Evolutionary conservation across 2,888 invertebrate species (phyloP).

Genomic region (Trissolcus japonicus): DNA sequence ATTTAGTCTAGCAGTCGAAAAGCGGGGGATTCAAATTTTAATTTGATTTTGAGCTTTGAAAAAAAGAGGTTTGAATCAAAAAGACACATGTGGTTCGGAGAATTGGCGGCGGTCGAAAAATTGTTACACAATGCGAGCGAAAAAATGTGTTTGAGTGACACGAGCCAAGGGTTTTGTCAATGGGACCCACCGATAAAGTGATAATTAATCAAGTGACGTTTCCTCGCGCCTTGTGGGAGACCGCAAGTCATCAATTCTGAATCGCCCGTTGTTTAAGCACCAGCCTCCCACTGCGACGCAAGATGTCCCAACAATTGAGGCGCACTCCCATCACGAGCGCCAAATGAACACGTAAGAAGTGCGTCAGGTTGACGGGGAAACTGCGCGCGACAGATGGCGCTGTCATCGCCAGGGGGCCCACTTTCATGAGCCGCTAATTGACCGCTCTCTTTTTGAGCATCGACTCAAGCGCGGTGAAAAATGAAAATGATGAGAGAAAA

Average conservation of each 20-base stretch:
- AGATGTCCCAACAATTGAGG: slow-evolving; percentile 49
- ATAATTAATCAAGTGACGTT: slow-evolving; percentile 42
- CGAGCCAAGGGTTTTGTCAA: slow-evolving; percentile 27
- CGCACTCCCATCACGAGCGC: slow-evolving; percentile 12
- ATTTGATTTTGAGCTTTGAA: too few relatives aligned
- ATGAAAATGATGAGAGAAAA: slow-evolving; percentile 17
- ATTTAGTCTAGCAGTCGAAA: too few relatives aligned
- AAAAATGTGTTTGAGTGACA: slow-evolving; percentile 49
- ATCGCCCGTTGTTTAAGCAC: slow-evolving; percentile 25
- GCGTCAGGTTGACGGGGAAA: slow-evolving; percentile 52
- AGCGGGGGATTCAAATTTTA: too few relatives aligned
- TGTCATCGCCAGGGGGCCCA: slow-evolving; percentile 44
- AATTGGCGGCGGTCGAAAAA: not conserved
- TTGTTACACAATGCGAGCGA: slow-evolving; percentile 14
- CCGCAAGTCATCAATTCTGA: slow-evolving; percentile 9
- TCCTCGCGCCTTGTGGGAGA: slow-evolving; percentile 24
- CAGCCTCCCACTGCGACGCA: slow-evolving; percentile 27
- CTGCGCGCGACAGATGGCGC: slow-evolving; percentile 58
- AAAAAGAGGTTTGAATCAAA: not conserved
- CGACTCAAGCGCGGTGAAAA: not conserved
- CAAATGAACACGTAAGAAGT: slow-evolving; percentile 49
- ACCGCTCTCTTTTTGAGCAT: slow-evolving; percentile 34
- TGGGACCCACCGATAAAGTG: slow-evolving; percentile 29
- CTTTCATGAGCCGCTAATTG: slow-evolving; percentile 54
- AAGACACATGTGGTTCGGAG: not conserved